phyloP scores from a whole-genome alignment of 1,140 invertebrate genomes.

The Parasteatoda tepidariorum region DNA sequence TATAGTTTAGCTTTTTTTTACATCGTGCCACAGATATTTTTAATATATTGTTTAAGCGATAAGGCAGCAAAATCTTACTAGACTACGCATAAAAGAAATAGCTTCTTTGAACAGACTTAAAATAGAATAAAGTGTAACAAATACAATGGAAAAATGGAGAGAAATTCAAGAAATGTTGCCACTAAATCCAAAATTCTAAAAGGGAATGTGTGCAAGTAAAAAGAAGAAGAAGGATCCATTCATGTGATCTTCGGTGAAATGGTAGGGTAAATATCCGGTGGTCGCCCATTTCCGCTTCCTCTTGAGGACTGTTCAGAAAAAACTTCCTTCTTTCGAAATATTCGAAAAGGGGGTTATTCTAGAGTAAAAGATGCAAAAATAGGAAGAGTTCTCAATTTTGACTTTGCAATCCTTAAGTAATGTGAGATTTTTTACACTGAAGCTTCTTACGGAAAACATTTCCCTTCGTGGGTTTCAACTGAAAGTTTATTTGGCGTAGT shows the following conservation, averaged over 20 bases:
- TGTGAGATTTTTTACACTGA: too few relatives aligned
- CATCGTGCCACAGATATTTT: too few relatives aligned
- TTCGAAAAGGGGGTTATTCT: background rate
- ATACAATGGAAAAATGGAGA: background rate
- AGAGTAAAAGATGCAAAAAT: background rate
- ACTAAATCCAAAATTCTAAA: background rate
- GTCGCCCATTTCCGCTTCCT: constrained; percentile 44
- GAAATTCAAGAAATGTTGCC: background rate
- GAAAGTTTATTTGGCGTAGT: too few relatives aligned
- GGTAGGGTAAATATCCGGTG: constrained; percentile 47
- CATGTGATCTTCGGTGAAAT: constrained; percentile 18
- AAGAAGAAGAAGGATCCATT: too few relatives aligned
- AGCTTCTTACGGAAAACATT: too few relatives aligned
- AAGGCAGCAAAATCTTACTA: too few relatives aligned
- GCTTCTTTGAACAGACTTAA: background rate
- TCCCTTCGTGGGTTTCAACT: too few relatives aligned
- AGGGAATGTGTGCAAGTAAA: background rate
- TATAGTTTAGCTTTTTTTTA: too few relatives aligned
- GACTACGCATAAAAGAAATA: too few relatives aligned
- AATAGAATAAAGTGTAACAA: too few relatives aligned
- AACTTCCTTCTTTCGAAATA: constrained; percentile 16
- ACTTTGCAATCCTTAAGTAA: background rate
- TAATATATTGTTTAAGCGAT: too few relatives aligned
- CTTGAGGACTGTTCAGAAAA: background rate
- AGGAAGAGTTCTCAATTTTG: background rate